phyloP scores from a whole-genome alignment of 2,888 invertebrate species.

The Prionchulus punctatus region DNA sequence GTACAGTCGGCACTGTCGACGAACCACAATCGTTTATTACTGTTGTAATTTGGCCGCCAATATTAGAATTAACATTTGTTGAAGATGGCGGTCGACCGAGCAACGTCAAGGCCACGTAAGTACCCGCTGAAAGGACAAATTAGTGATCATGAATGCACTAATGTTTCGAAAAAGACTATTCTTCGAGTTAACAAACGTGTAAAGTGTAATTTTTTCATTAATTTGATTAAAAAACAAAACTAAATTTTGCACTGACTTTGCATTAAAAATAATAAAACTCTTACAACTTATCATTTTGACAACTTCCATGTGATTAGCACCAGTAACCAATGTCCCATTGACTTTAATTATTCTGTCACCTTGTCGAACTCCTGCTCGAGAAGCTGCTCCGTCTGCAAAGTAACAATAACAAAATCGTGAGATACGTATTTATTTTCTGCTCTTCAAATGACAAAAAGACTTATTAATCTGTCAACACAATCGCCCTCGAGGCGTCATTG shows the following conservation, averaged over 20 bases:
- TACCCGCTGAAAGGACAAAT: slow-evolving; percentile 32
- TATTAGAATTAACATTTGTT: too few species aligned
- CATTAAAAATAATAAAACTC: slow-evolving; percentile 26
- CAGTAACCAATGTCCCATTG: slow-evolving; percentile 75
- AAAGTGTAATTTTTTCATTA: too few species aligned
- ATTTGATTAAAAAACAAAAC: slow-evolving; percentile 1
- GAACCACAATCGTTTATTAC: too few species aligned
- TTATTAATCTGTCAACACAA: too few species aligned
- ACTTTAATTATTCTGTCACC: slow-evolving; percentile 87
- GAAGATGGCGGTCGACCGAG: slow-evolving; percentile 33
- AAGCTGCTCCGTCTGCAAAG: slow-evolving; percentile 64
- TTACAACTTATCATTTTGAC: slow-evolving; percentile 84
- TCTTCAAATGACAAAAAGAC: too few species aligned
- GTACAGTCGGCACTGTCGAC: too few species aligned
- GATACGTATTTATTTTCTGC: too few species aligned
- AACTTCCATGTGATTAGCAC: slow-evolving; percentile 81
- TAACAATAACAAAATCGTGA: too few species aligned
- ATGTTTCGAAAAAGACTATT: too few species aligned
- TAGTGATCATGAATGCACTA: too few species aligned
- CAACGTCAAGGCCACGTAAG: slow-evolving; percentile 40
- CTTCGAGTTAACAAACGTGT: background rate
- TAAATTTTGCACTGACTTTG: slow-evolving; percentile 6
- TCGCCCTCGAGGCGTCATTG: too few species aligned
- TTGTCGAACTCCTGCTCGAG: slow-evolving; percentile 72
- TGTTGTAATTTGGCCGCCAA: too few species aligned